Percentiles rank a stretch among this genome's conserved stretches.
phyloP scores from a whole-genome alignment of 2,888 invertebrate genomes.

The Cosmia pyralina region DNA sequence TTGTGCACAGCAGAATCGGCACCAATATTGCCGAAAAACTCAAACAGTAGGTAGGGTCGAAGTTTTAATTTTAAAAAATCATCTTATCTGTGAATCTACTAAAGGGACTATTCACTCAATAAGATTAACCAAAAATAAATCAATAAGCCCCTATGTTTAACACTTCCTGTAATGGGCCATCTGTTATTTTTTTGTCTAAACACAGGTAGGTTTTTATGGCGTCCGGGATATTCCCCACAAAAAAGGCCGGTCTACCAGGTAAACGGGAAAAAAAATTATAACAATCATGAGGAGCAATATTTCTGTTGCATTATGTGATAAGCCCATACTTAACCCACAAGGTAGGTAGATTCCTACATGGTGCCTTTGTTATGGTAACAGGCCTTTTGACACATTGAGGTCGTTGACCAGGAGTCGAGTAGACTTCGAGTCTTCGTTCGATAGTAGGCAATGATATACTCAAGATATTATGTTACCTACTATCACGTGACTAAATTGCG shows the following conservation, averaged over 20 bases:
- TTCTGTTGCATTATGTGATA: conserved; percentile 23
- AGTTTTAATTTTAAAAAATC: too few species aligned
- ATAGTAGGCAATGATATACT: too few species aligned
- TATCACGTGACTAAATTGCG: too few species aligned
- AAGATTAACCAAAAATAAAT: conserved; percentile 6
- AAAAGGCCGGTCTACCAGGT: conserved; percentile 75
- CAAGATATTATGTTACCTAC: too few species aligned
- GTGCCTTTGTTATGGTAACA: conserved; percentile 16
- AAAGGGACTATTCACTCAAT: neutral
- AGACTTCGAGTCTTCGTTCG: neutral
- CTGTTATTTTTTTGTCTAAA: conserved; percentile 42
- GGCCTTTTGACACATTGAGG: conserved; percentile 46
- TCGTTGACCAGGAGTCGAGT: conserved; percentile 13
- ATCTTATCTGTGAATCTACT: neutral
- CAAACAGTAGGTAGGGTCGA: neutral
- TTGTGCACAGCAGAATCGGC: too few species aligned
- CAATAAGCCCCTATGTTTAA: conserved; percentile 19
- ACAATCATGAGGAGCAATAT: conserved; percentile 21
- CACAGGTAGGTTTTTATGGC: conserved; percentile 68
- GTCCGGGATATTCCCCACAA: conserved; percentile 72
- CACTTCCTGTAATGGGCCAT: conserved; percentile 41
- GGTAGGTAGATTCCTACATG: neutral
- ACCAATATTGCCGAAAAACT: too few species aligned
- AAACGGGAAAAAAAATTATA: conserved; percentile 30
- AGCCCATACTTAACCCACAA: conserved; percentile 11